Evolutionary conservation across 2,888 invertebrate genomes (phyloP).

Genomic region (Heliconius ismenius): DNA sequence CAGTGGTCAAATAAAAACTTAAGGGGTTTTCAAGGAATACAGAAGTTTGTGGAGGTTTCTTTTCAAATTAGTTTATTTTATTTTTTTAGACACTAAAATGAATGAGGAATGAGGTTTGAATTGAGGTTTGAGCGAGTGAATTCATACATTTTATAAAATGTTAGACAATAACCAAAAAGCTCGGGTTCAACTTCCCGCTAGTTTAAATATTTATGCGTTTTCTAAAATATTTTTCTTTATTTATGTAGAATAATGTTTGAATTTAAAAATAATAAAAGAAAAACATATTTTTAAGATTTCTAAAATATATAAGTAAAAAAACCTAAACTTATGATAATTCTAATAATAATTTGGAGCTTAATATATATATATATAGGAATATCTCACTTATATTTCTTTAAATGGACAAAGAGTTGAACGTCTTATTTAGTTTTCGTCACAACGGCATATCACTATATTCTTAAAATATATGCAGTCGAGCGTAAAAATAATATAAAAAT

Average conservation of each 20-base stretch:
- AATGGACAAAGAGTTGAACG: background rate
- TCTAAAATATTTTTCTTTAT: too few species aligned
- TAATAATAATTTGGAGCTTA: too few species aligned
- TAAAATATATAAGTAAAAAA: background rate
- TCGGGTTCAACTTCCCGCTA: too few species aligned
- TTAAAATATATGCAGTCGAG: background rate
- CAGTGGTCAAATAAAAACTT: conserved; percentile 83
- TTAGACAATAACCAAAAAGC: too few species aligned
- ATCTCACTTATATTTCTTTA: background rate
- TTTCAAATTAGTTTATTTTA: background rate
- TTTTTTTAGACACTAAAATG: background rate
- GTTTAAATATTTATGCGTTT: too few species aligned
- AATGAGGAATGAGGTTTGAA: too few species aligned
- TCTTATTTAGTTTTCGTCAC: too few species aligned
- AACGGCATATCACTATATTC: background rate
- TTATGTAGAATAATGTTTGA: background rate
- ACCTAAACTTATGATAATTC: background rate
- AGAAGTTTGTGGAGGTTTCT: conserved; percentile 45
- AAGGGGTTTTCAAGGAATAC: conserved; percentile 72
- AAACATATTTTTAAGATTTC: background rate
- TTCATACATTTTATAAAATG: background rate
- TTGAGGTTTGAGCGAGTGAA: background rate
- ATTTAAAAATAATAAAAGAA: background rate
- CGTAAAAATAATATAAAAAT: background rate
- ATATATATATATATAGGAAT: background rate